Evolutionary conservation across 2,113 vertebrate species (phyloP).

Genomic region (Epinephelus cyanopodus): DNA sequence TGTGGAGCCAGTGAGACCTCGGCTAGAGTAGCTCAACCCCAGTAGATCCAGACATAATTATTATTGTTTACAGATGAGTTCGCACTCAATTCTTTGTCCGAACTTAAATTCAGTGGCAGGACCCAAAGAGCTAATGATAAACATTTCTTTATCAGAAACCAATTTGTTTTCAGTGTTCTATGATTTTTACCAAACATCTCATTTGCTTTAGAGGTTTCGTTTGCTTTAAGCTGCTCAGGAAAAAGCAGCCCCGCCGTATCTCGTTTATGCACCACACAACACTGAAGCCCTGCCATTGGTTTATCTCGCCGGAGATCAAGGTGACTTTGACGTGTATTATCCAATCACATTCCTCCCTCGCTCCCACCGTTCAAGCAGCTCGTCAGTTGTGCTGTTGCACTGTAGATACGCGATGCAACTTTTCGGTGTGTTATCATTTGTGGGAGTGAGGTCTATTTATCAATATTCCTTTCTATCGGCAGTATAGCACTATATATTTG

Average conservation of each 20-base stretch:
- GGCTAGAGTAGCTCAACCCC: conserved; percentile 5
- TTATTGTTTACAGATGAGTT: conserved; percentile 71
- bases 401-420: conserved; percentile 63
- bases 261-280: conserved; percentile 62
- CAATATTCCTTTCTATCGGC: conserved; percentile 71
- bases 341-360: conserved; percentile 79
- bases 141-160: conserved; percentile 45
- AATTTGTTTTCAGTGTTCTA: conserved; percentile 32
- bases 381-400: conserved; percentile 52
- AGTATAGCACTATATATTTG: conserved; percentile 73
- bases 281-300: conserved; percentile 74
- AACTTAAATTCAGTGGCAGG: conserved; percentile 64
- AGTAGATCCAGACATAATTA: conserved; percentile 28
- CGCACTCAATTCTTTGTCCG: conserved; percentile 18
- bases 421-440: conserved; percentile 62
- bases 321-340: conserved; percentile 77
- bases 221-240: conserved; percentile 70
- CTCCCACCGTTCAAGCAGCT: conserved; percentile 68
- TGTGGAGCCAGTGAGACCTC: conserved; percentile 26
- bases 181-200: conserved; percentile 65
- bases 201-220: conserved; percentile 70
- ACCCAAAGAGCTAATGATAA: conserved; percentile 72
- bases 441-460: conserved; percentile 81
- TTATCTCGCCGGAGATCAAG: conserved; percentile 73
- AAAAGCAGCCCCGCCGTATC: conserved; percentile 46